Percentiles rank a stretch among this genome's conserved stretches.
phyloP scores from a whole-genome alignment of 2,113 vertebrate genomes.

The Cavia porcellus region DNA sequence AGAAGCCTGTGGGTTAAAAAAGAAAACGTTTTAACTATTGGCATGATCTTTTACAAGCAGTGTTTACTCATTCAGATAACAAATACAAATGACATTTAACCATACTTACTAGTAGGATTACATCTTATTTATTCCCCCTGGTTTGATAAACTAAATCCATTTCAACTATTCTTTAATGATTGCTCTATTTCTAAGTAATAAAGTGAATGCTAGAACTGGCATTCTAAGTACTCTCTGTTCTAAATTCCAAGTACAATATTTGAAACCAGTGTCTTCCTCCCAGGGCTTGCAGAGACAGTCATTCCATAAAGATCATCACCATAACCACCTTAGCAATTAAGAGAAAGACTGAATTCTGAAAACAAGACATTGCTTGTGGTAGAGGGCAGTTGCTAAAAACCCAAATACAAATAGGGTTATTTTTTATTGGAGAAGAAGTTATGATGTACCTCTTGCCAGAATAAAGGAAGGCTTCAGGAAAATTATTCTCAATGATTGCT shows the following conservation, averaged over 20 bases:
- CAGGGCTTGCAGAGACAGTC: background rate
- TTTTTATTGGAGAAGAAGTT: background rate
- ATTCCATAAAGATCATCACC: background rate
- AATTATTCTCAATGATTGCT: constrained; percentile 4
- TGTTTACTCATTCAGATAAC: constrained; percentile 10
- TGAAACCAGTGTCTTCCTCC: background rate
- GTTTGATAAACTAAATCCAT: background rate
- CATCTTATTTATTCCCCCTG: background rate
- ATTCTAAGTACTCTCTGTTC: background rate
- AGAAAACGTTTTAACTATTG: background rate
- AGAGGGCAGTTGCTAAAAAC: background rate
- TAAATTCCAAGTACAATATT: constrained; percentile 34
- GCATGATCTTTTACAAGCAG: constrained; percentile 46
- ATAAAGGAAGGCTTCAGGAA: background rate
- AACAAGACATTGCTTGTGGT: background rate
- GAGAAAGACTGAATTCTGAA: background rate
- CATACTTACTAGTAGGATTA: background rate
- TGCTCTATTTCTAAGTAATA: constrained; percentile 17
- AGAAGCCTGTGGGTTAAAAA: background rate
- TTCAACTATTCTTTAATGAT: background rate
- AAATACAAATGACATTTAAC: background rate
- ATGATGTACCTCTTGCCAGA: background rate
- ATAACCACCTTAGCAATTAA: background rate
- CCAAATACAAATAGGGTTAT: background rate
- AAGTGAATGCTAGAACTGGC: background rate